Evolutionary conservation across 23 tunicate species (phyloP), one percentile per base, ranked within the genome.

Genomic region (Diplosoma virens): DNA sequence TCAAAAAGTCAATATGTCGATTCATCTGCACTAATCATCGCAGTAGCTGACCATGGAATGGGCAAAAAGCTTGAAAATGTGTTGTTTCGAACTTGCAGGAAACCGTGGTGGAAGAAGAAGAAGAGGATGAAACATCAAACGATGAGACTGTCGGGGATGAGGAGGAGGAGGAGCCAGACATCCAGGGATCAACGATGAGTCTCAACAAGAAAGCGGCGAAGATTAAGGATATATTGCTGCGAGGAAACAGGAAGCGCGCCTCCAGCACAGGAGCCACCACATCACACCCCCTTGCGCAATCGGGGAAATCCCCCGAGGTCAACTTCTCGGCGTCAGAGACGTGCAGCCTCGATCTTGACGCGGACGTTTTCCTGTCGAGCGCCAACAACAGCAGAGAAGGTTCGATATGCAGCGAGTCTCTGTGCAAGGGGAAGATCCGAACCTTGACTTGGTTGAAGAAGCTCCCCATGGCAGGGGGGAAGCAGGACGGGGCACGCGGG

Each of bases 261-360:
- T 17, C 61, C 22, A 55, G 5, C 23, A 11, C 17, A 11, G 61
- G 23, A 24, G 61, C 61, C n/a, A 26, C 72, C 30, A 25, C 61
- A 25, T 55, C 61, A 18, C 61, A 55, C 22, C 61, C 22, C 61
- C 4, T 18, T 11, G 25, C 23, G 17, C 61, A n/a, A 4, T 11
- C 5, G 25, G 25, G 23, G 22, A 9, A 24, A 11, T 9, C 61
- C 25, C 61, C 61, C n/a, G 17, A 24, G 25, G 22, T 4, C 17
- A 9, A 11, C 50, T n/a, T n/a, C n/a, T 28, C 27, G 45, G 2
- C 30, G 22, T 73, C 79, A 6, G 79, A 73, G 45, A 73, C 79
- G 22, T 25, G 65, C 41, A 73, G 79, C 65, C 32, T 73, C n/a
- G 59, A 73, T 31, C 59, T 55, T 25, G 79, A 73, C 3, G 64